Evolutionary conservation across 2,797 vertebrate species (phyloP).

Genomic region (Hippocampus kuda): DNA sequence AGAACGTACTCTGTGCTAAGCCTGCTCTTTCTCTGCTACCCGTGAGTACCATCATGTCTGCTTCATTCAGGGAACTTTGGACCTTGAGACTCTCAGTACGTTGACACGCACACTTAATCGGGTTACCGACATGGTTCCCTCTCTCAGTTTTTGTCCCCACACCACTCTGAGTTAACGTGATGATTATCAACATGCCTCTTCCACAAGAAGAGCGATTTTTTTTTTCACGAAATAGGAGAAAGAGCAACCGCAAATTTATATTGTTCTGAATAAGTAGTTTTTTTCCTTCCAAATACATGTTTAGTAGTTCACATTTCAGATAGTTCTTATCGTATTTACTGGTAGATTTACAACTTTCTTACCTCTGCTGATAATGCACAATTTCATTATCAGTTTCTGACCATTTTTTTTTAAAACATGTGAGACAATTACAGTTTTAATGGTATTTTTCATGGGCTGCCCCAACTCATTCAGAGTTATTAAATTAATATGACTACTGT

Average conservation of each 20-base stretch:
- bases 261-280: neutral
- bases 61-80: conserved; percentile 1
- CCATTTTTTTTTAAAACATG: neutral
- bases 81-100: neutral
- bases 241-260: neutral
- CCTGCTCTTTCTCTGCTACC: conserved; percentile 96
- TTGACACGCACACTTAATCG: neutral
- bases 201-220: neutral
- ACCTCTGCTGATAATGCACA: neutral
- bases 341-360: neutral
- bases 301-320: neutral
- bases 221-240: neutral
- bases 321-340: neutral
- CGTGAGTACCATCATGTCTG: conserved; percentile 73
- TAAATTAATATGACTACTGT: too few relatives aligned
- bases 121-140: neutral
- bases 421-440: neutral
- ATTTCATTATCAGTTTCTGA: neutral
- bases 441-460: too few relatives aligned
- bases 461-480: too few relatives aligned
- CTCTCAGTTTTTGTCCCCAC: neutral
- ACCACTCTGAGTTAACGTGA: neutral
- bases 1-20: conserved; percentile 92
- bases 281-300: neutral
- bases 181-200: neutral